Evolutionary conservation across 2,113 vertebrate species (phyloP), one percentile per base, ranked within the genome.

Genomic region (Neoarius graeffei): DNA sequence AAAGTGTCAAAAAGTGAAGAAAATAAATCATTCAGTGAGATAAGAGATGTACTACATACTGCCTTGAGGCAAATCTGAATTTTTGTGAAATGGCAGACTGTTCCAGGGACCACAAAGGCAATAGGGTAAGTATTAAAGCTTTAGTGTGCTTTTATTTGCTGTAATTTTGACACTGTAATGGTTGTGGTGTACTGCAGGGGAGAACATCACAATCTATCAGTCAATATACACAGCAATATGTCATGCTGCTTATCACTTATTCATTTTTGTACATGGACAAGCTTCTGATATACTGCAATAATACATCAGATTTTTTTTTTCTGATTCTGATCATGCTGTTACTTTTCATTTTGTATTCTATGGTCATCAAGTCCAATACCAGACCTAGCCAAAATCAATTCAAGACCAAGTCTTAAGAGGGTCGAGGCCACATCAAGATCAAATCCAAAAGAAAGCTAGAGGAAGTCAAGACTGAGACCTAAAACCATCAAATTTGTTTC

Each of bases 51-150:
- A 81, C 42, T 79, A 25, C 50, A 42, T 27, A 13, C 35, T 86
- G 86, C 86, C 86, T 13, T 27, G 64, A 48, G 86, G 66, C 17
- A 71, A 80, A n/a, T 60, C 9, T 59, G 52, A 42, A 48, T 71
- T 82, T n/a, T 57, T 50, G 8, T 57, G 35, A 25, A 81, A 66
- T 30, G 19, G 76, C 13, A 57, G 62, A 69, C 17, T 56, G 79
- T 59, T 86, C 19, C n/a, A 30, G 6, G 20, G 57, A 62, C 30
- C 59, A 50, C 59, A 13, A 64, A 13, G 35, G 59, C 50, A 83
- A 64, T 50, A 20, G 20, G 42, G 42, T 42, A 42, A 42, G 80
- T 81, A 23, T 60, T 60, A 60, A 81, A 17, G 54, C 10, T 81
- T 42, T 13, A 27, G 54, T 52, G 14, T 56, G 11, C 30, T 80